A percentile compares a stretch with the other conserved stretches of the same genome.
Conservation (phyloP, 1,140 invertebrate species). For the Rhizoglyphus robini region DNA sequence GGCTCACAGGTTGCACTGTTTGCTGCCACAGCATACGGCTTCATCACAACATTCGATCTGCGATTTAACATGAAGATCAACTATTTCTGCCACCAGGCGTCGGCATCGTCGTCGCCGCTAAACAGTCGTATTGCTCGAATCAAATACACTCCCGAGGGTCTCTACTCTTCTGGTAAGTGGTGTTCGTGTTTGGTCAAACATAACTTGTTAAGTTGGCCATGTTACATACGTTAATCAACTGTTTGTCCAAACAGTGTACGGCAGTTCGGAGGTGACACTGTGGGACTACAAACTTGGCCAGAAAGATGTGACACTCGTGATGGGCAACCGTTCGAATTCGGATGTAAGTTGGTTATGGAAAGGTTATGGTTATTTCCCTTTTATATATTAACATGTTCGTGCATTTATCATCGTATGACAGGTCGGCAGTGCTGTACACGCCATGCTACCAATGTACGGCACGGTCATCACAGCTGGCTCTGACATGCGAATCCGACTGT, state of each 20-base stretch:
- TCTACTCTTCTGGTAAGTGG: too few relatives aligned
- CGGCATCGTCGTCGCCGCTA: not conserved
- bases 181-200: too few relatives aligned
- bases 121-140: constrained; percentile 17
- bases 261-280: constrained; percentile 77
- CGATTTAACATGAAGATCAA: constrained; percentile 18
- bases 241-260: constrained; percentile 48
- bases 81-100: constrained; percentile 3
- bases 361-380: too few relatives aligned
- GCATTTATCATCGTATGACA: too few relatives aligned
- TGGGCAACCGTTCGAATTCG: not conserved
- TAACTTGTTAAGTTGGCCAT: too few relatives aligned
- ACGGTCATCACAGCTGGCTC: constrained; percentile 61
- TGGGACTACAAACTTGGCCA: constrained; percentile 77
- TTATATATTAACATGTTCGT: too few relatives aligned
- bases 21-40: constrained; percentile 15
- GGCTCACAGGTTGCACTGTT: constrained; percentile 14
- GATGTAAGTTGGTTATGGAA: too few relatives aligned
- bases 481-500: constrained; percentile 75
- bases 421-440: constrained; percentile 45
- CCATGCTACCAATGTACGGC: constrained; percentile 37
- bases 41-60: constrained; percentile 20
- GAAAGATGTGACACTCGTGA: constrained; percentile 30
- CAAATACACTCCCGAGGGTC: not conserved
- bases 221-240: too few relatives aligned